Conservation (phyloP, 2,113 vertebrate genomes). For the Triplophysa rosa region DNA sequence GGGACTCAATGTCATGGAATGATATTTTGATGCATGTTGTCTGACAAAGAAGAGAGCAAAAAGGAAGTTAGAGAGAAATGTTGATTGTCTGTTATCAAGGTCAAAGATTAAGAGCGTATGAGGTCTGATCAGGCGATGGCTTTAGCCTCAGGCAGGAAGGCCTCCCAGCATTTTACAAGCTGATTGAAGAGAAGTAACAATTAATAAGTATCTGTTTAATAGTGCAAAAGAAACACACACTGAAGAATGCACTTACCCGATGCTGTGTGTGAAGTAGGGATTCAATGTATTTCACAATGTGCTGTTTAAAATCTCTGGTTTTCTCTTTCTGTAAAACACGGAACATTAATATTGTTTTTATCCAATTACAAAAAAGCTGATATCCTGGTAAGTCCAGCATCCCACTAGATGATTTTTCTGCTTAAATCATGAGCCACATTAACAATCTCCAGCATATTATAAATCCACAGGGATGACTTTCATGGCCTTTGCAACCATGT, state of each 20-base stretch:
- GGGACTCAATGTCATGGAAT: not conserved
- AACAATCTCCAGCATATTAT: too few relatives aligned
- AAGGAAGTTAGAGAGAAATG: conserved; percentile 10
- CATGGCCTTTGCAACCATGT: too few relatives aligned
- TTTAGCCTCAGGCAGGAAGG: conserved; percentile 94
- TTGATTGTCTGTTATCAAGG: conserved; percentile 39
- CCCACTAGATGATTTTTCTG: too few relatives aligned
- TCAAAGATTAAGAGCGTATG: conserved; percentile 21
- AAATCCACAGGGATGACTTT: too few relatives aligned
- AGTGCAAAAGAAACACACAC: not conserved
- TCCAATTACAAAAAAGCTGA: too few relatives aligned
- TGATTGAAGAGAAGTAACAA: conserved; percentile 57
- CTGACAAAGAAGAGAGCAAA: conserved; percentile 6
- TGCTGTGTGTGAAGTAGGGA: conserved; percentile 88
- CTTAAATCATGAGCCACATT: too few relatives aligned
- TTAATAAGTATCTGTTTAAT: not conserved
- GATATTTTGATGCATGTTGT: not conserved
- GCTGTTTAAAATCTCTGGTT: conserved; percentile 90
- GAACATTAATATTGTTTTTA: not conserved
- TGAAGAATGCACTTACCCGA: conserved; percentile 77
- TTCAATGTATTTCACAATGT: conserved; percentile 91
- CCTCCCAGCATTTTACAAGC: conserved; percentile 97
- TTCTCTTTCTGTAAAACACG: conserved; percentile 85
- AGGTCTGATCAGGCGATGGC: conserved; percentile 85
- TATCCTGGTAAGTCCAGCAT: too few relatives aligned